Percentiles rank a stretch among this genome's conserved stretches.
These are phyloP conservation scores for Pseudonaja textilis DNA, from an alignment of 2,113 vertebrate genomes.

Conservation along the genomic window DNA sequence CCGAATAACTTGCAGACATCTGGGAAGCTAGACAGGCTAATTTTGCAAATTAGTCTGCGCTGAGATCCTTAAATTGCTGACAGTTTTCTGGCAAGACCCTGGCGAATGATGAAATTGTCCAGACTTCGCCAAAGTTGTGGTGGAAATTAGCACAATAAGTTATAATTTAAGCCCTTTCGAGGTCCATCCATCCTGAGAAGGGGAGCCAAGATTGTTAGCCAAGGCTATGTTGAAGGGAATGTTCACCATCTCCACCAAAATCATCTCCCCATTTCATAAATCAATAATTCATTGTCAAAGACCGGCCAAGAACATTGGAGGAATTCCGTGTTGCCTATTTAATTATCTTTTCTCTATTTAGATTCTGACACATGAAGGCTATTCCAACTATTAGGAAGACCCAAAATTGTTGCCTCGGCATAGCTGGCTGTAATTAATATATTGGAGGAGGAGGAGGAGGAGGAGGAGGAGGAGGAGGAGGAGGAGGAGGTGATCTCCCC, in stretches of 20 bases:
- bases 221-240: neutral
- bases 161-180: slow-evolving; percentile 36
- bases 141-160: slow-evolving; percentile 26
- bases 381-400: neutral
- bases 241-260: neutral
- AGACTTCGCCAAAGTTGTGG: slow-evolving; percentile 22
- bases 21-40: slow-evolving; percentile 8
- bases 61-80: slow-evolving; percentile 21
- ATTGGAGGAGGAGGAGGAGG: neutral
- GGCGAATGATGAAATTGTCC: slow-evolving; percentile 22
- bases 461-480: too few relatives aligned
- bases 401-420: neutral
- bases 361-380: neutral
- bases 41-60: neutral
- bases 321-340: neutral
- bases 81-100: slow-evolving; percentile 19
- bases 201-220: slow-evolving; percentile 39
- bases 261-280: slow-evolving; percentile 24
- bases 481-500: too few relatives aligned
- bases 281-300: slow-evolving; percentile 9
- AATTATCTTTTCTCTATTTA: neutral
- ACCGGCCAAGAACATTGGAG: slow-evolving; percentile 15
- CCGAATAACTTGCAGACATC: slow-evolving; percentile 17
- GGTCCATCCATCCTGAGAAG: slow-evolving; percentile 32
- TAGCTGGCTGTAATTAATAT: neutral